These are phyloP conservation scores for Capromys pilorides DNA, from an alignment of 2,797 vertebrate species.

Conservation along the genomic window DNA sequence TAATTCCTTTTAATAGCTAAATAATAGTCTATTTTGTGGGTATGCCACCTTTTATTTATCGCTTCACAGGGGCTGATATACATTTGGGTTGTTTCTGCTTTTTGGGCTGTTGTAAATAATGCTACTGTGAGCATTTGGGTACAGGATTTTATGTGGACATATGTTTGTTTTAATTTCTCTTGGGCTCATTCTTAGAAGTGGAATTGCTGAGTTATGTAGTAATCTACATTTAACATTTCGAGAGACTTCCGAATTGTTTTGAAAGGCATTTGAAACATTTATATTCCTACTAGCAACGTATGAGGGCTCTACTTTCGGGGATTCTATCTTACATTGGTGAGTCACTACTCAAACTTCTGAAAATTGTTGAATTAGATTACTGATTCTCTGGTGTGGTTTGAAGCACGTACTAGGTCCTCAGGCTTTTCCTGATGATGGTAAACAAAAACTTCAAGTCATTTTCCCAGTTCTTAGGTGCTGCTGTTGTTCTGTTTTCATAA, in stretches of 20 bases:
- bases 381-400: background rate
- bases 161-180: conserved; percentile 22
- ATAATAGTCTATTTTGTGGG: background rate
- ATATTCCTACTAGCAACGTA: background rate
- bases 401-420: background rate
- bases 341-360: background rate
- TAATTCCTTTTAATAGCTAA: background rate
- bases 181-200: background rate
- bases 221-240: conserved; percentile 18
- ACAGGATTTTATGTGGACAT: background rate
- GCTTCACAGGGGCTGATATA: background rate
- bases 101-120: conserved; percentile 20
- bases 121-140: conserved; percentile 18
- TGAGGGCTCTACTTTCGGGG: background rate
- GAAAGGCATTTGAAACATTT: conserved; percentile 3
- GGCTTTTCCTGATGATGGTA: background rate
- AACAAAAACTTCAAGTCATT: conserved; percentile 32
- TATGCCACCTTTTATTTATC: background rate
- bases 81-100: background rate
- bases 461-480: background rate
- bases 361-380: background rate
- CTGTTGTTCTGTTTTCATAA: background rate
- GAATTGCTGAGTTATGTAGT: conserved; percentile 1
- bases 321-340: conserved; percentile 3
- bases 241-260: conserved; percentile 39